phyloP scores from a whole-genome alignment of 2,797 vertebrate genomes.

The Chrysocyon brachyurus region DNA sequence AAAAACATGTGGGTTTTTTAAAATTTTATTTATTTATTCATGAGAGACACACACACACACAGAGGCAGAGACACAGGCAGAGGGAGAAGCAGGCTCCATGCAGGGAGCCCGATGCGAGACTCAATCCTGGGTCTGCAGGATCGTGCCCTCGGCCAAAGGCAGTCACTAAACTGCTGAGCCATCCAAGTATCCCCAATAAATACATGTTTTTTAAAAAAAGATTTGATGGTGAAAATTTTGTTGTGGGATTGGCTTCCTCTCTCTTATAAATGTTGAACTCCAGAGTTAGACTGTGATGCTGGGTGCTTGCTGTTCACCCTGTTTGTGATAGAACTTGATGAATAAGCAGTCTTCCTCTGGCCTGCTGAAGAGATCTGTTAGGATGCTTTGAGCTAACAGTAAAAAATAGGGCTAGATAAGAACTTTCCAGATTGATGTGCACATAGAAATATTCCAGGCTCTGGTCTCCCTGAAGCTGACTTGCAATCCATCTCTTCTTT shows the following conservation, averaged over 20 bases:
- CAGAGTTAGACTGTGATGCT: background rate
- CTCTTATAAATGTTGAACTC: background rate
- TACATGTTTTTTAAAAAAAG: background rate
- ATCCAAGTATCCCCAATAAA: too few species aligned
- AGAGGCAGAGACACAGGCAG: too few species aligned
- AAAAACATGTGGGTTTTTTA: background rate
- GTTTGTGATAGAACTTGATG: background rate
- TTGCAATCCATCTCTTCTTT: constrained; percentile 59
- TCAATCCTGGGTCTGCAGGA: too few species aligned
- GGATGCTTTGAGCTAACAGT: background rate
- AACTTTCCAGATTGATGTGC: constrained; percentile 56
- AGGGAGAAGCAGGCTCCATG: too few species aligned
- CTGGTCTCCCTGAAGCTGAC: constrained; percentile 57
- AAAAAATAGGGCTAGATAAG: background rate
- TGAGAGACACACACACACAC: too few species aligned
- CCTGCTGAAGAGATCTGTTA: background rate
- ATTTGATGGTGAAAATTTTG: background rate
- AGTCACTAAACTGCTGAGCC: too few species aligned
- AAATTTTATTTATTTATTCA: too few species aligned
- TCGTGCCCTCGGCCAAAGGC: too few species aligned
- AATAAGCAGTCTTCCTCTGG: background rate
- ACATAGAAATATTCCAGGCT: constrained; percentile 57
- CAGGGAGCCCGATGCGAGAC: too few species aligned
- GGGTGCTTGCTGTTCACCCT: background rate
- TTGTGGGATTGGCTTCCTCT: background rate